Conservation (phyloP, 1,140 invertebrate genomes). For the Pseudomyrmex dendroicus region DNA sequence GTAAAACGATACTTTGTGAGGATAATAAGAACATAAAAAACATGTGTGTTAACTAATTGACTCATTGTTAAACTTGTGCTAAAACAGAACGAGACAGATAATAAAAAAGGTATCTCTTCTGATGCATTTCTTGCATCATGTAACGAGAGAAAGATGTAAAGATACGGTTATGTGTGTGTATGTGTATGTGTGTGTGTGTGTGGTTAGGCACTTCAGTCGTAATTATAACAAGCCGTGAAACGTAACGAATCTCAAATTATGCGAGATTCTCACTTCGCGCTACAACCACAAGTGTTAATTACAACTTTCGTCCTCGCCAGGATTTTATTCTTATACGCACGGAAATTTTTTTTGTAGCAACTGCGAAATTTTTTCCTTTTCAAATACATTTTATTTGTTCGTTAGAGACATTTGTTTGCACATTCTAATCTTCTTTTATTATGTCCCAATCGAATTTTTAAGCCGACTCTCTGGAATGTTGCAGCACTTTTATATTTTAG, state of each 20-base stretch:
- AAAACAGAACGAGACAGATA: neutral
- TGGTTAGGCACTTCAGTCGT: slow-evolving; percentile 6
- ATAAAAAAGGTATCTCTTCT: neutral
- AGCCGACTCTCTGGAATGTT: slow-evolving; percentile 13
- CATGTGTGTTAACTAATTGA: slow-evolving; percentile 5
- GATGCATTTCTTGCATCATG: neutral
- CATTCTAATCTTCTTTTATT: slow-evolving; percentile 3
- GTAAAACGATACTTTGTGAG: neutral
- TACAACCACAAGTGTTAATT: neutral
- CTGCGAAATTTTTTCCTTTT: neutral
- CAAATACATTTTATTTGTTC: neutral
- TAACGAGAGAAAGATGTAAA: slow-evolving; percentile 11
- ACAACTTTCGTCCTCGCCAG: no score
- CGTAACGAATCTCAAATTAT: slow-evolving; percentile 40
- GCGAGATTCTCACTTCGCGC: slow-evolving; percentile 23
- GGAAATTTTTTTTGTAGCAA: neutral
- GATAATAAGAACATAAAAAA: neutral
- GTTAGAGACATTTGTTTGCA: neutral
- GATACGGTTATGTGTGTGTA: neutral
- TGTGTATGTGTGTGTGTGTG: neutral
- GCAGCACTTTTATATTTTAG: slow-evolving; percentile 32
- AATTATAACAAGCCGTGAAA: slow-evolving; percentile 47
- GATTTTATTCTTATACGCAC: neutral
- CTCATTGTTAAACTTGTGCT: neutral
- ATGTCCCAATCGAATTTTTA: slow-evolving; percentile 14